Evolutionary conservation across 2,888 invertebrate species (phyloP), one percentile per base, ranked within the genome.

Genomic region (Limnephilus rhombicus): DNA sequence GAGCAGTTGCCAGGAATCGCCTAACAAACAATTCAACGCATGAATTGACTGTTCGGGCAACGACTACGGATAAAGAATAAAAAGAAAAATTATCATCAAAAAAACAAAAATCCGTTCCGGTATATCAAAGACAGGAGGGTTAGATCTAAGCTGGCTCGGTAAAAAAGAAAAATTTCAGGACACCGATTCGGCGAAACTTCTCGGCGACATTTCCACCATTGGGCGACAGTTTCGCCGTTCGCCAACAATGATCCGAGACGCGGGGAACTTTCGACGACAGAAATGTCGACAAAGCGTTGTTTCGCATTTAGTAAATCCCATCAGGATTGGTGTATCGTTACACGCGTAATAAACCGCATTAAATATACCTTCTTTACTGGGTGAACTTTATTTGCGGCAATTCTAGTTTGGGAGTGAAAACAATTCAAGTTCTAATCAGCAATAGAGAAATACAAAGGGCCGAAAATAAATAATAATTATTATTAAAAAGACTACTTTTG

Each of bases 121-220:
- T 7, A 2, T 13, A 53, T 37, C 87, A 29, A 29, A 53, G 87
- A 68, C 68, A 87, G 49, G 68, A 88, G 13, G 53, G 88, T n/a
- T 13, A 18, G 68, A 88, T 31, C 68, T 53, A 68, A 80, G 88
- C 88, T 68, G 88, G 31, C 29, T 29, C 68, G 15, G 24, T 37
- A 68, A 68, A 88, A 18, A 34, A 88, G 88, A 88, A 68, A 88
- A 68, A 34, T 88, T 88, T 68, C 88, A 68, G 68, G 85, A 85
- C 24, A 85, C 45, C 85, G 37, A 85, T n/a, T 85, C 24, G 85
- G 45, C 41, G 85, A 85, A 85, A 45, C 45, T 85, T 85, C 3
- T 34, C 45, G 86, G 49, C 86, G 86, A 86, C 29, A 86, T 86
- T 49, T 86, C 45, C 49, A 31, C 18, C 12, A n/a, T 45, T 49